Conservation (phyloP, 23 tunicate genomes). For the Trididemnum clinides region DNA sequence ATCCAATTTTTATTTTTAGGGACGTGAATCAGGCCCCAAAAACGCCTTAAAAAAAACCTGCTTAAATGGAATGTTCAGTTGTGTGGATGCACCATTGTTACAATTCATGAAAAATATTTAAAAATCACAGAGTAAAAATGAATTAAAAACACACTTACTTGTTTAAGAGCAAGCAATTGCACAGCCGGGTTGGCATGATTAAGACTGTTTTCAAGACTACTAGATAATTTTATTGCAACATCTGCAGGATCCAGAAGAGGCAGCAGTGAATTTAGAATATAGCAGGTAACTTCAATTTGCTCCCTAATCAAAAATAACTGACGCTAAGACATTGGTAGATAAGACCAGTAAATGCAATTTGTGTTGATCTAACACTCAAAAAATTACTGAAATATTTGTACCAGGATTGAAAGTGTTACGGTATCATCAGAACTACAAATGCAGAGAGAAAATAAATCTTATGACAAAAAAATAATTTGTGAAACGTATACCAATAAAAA, state of each 20-base stretch:
- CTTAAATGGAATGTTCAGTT: not conserved
- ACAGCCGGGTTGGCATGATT: constrained; percentile 51
- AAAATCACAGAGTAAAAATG: not conserved
- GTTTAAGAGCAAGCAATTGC: constrained; percentile 46
- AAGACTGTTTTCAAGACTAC: constrained; percentile 34
- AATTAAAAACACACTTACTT: not conserved
- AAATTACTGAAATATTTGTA: not conserved
- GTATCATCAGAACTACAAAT: too few species aligned
- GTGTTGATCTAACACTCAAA: not conserved
- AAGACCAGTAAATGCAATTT: not conserved
- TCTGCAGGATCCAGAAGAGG: constrained; percentile 62
- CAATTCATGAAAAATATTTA: not conserved
- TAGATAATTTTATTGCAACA: constrained; percentile 22
- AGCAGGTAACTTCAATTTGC: constrained; percentile 57
- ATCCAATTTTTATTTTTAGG: too few species aligned
- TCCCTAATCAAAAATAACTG: constrained; percentile 44
- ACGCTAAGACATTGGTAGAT: not conserved
- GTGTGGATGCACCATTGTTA: too few species aligned
- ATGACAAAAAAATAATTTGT: too few species aligned
- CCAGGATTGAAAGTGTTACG: not conserved
- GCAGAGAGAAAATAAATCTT: too few species aligned
- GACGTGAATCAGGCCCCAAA: too few species aligned
- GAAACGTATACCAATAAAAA: too few species aligned
- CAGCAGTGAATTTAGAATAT: constrained; percentile 50
- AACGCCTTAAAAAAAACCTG: too few species aligned